These are phyloP conservation scores for Drosophila virilis DNA, from an alignment of 1,140 invertebrate genomes.

Conservation along the genomic window DNA sequence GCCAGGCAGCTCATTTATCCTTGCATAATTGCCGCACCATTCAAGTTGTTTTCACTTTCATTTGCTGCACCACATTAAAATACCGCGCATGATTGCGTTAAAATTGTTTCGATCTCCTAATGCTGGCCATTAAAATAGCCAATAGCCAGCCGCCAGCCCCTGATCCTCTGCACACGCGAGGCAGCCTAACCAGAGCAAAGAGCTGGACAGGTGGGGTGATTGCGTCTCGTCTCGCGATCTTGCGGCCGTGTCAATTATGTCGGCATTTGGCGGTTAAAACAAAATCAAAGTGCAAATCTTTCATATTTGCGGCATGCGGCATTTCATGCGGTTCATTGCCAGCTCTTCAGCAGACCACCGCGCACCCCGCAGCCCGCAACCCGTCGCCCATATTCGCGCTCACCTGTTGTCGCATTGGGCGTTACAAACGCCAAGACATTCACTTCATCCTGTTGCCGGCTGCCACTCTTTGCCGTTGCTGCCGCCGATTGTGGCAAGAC, in stretches of 20 bases:
- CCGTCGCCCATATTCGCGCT: conserved; percentile 17
- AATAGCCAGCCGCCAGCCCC: background rate
- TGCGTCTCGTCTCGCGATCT: conserved; percentile 15
- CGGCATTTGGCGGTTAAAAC: conserved; percentile 63
- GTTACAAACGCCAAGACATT: conserved; percentile 54
- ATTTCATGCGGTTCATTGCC: conserved; percentile 55
- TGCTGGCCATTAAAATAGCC: conserved; percentile 76
- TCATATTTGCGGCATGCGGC: conserved; percentile 69
- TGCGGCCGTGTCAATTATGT: conserved; percentile 71
- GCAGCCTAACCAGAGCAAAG: conserved; percentile 7
- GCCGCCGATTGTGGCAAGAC: conserved; percentile 63
- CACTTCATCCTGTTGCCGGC: conserved; percentile 67
- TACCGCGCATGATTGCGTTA: conserved; percentile 80
- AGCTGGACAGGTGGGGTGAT: conserved; percentile 17
- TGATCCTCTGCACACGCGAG: background rate
- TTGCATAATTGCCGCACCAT: conserved; percentile 69
- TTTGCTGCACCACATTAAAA: conserved; percentile 76
- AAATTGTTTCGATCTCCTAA: conserved; percentile 81
- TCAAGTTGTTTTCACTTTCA: conserved; percentile 79
- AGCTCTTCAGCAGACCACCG: conserved; percentile 6
- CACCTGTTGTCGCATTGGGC: conserved; percentile 71
- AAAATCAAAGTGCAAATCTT: conserved; percentile 81
- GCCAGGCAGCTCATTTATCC: conserved; percentile 52
- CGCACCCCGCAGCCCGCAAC: background rate
- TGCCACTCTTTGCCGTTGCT: conserved; percentile 42